These are phyloP conservation scores for Ips nitidus DNA, from an alignment of 1,140 invertebrate species.

Conservation along the genomic window DNA sequence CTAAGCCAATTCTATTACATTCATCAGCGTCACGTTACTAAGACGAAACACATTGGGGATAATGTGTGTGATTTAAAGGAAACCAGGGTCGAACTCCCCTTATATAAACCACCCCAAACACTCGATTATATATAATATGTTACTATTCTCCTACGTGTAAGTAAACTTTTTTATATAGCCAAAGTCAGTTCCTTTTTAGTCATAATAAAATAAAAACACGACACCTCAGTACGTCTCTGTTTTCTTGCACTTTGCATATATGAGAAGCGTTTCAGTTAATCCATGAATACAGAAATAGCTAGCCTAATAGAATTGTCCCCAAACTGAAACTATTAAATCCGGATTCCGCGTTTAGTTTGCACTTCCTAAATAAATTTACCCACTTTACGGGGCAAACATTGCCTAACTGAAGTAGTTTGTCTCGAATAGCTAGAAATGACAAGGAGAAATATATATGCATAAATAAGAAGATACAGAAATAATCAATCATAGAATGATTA, in stretches of 20 bases:
- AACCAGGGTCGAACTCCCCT: neutral
- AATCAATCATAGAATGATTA: conserved; percentile 32
- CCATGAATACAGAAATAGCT: conserved; percentile 33
- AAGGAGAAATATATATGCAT: neutral
- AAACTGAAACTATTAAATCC: conserved; percentile 31
- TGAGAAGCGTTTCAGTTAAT: conserved; percentile 21
- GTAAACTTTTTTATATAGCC: neutral
- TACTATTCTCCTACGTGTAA: neutral
- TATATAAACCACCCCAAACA: conserved; percentile 1
- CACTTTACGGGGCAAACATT: conserved; percentile 14
- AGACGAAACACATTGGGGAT: conserved; percentile 13
- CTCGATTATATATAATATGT: neutral
- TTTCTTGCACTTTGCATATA: conserved; percentile 30
- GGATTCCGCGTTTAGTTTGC: conserved; percentile 29
- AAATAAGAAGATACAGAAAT: conserved; percentile 22
- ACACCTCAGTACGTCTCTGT: conserved; percentile 6
- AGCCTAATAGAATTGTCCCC: conserved; percentile 35
- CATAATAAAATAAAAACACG: neutral
- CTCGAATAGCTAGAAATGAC: neutral
- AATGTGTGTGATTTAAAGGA: conserved; percentile 14
- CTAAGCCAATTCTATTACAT: conserved; percentile 17
- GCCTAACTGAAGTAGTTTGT: neutral
- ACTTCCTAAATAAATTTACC: conserved; percentile 23
- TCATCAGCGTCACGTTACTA: conserved; percentile 28
- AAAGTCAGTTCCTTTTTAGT: neutral